Percentiles rank a stretch among this genome's conserved stretches.
Conservation (phyloP, 2,888 invertebrate genomes). For the Spilosoma lubricipeda region DNA sequence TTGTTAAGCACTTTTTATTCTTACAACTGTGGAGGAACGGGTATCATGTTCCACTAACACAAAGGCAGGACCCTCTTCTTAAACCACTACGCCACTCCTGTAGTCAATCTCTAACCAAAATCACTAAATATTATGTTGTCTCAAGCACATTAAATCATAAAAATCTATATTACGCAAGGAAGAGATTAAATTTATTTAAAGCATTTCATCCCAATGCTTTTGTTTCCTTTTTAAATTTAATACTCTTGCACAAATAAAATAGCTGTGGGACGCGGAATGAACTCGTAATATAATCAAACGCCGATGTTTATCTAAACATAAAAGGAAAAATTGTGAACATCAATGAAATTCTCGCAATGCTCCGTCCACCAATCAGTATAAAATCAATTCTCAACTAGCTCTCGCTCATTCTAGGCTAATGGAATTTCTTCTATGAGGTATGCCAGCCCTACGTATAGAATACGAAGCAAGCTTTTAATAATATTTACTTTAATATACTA, state of each 20-base stretch:
- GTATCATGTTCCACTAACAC: too few species aligned
- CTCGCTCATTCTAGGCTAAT: slow-evolving; percentile 8
- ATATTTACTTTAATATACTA: background rate
- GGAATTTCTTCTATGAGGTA: slow-evolving; percentile 10
- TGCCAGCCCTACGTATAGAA: background rate
- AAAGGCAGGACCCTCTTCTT: too few species aligned
- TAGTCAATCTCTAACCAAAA: background rate
- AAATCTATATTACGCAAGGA: too few species aligned
- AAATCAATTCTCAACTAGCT: slow-evolving; percentile 6
- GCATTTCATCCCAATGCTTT: too few species aligned
- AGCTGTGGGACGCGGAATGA: background rate
- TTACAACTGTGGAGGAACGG: too few species aligned
- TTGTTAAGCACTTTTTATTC: background rate
- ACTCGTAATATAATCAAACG: background rate
- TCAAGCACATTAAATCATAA: background rate
- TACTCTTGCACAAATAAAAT: background rate
- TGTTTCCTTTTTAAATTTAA: too few species aligned
- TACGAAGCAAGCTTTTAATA: background rate
- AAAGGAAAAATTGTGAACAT: background rate
- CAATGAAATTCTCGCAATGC: slow-evolving; percentile 3
- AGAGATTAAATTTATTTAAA: too few species aligned
- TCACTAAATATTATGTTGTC: background rate
- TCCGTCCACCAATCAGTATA: slow-evolving; percentile 10
- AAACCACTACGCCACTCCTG: too few species aligned
- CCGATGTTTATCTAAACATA: background rate